Conservation (phyloP, 1,140 invertebrate genomes). For the Ips typographus region DNA sequence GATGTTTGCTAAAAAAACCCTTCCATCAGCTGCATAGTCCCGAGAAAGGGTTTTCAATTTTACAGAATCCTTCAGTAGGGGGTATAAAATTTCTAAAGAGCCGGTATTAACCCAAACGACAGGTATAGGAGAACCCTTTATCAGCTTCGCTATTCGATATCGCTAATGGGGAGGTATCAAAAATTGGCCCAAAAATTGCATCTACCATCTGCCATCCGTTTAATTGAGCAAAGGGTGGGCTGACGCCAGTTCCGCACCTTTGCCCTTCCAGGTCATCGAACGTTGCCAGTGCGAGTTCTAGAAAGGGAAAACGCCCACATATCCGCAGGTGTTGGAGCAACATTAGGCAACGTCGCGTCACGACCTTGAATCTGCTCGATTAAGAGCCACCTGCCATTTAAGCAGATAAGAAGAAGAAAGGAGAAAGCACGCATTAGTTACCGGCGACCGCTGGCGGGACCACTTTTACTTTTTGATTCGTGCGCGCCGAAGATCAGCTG, state of each 20-base stretch:
- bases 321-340: conserved; percentile 12
- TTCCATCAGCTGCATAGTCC: background rate
- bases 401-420: conserved; percentile 20
- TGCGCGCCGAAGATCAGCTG: conserved; percentile 1
- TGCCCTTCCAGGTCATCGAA: conserved; percentile 17
- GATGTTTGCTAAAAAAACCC: conserved; percentile 21
- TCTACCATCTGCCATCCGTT: conserved; percentile 29
- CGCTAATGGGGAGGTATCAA: background rate
- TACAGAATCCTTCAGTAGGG: conserved; percentile 19
- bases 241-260: conserved; percentile 8
- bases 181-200: conserved; percentile 30
- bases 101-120: conserved; percentile 15
- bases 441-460: conserved; percentile 4
- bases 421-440: conserved; percentile 13
- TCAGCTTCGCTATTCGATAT: background rate
- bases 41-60: conserved; percentile 25
- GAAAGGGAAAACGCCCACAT: background rate
- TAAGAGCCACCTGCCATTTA: conserved; percentile 16
- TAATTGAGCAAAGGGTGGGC: conserved; percentile 15
- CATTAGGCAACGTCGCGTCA: conserved; percentile 16
- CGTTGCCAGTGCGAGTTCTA: background rate
- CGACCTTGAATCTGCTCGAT: conserved; percentile 33
- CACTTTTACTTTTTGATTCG: conserved; percentile 32
- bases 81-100: conserved; percentile 11
- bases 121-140: conserved; percentile 25